Evolutionary conservation across 2,888 invertebrate genomes (phyloP), one percentile per base, ranked within the genome.

Genomic region (Acleris cristana): DNA sequence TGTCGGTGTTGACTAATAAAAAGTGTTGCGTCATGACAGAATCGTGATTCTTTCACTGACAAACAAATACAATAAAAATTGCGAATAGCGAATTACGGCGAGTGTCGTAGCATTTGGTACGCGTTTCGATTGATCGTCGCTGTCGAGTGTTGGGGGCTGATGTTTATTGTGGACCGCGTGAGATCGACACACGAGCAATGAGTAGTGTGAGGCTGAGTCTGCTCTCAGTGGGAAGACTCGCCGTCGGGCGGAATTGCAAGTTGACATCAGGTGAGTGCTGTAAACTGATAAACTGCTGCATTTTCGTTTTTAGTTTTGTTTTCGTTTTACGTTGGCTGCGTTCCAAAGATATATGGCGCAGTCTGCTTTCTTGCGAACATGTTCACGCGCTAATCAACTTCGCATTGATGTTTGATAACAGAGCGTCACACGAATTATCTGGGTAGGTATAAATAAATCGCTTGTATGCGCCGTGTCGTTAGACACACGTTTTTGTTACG

Each of bases 1-100:
- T 80, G 78, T 80, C 83, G 81, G 87, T 89, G 89, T 88, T 89
- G 84, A 85, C 87, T 89, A 87, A 87, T 85, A 88, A 84, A 89
- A 90, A 90, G 90, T 92, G 92, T 93, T 93, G 93, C 92, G 92
- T 93, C 93, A 93, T 92, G 92, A 90, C 88, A 89, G 86, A 89
- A 86, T 78, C 79, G 78, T 67, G 66, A 62, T 85, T 87, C 90
- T 89, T 90, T 91, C 89, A 86, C 91, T 92, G 91, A 91, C 91
- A 92, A 92, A 90, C 86, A 92, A 90, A 89, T 90, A 90, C 87
- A 90, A 89, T 88, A 91, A 89, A 89, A 88, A 86, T 89, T 86
- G 86, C 85, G 79, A 84, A 79, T 84, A 78, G 77, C 81, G 76
- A 79, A 80, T 80, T 80, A 78, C 80, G 74, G 77, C 77, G 72